Conservation (phyloP, 2,797 vertebrate genomes). For the Semaprochilodus insignis region DNA sequence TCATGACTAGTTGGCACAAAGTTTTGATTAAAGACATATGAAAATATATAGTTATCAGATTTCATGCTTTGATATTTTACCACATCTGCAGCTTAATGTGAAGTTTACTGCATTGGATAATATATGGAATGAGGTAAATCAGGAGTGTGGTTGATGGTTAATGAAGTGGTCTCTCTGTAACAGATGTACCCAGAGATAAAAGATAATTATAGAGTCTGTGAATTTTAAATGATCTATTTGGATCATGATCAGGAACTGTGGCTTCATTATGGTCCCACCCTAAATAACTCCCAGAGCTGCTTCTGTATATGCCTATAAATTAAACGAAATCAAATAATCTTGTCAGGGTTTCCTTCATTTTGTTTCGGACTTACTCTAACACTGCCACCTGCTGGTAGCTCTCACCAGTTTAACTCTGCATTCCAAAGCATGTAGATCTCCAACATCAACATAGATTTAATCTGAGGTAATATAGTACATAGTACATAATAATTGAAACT, state of each 20-base stretch:
- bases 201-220: not conserved
- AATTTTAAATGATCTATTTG: not conserved
- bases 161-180: not conserved
- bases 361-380: conserved; percentile 18
- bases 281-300: not conserved
- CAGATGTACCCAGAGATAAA: not conserved
- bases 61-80: too few relatives aligned
- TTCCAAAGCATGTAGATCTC: too few relatives aligned
- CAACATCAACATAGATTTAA: not conserved
- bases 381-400: conserved; percentile 54
- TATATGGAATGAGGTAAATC: too few relatives aligned
- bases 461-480: not conserved
- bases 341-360: not conserved
- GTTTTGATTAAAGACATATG: too few relatives aligned
- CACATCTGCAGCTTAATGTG: too few relatives aligned
- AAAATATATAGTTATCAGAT: too few relatives aligned
- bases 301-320: not conserved
- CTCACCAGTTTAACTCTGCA: not conserved
- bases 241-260: not conserved
- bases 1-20: too few relatives aligned
- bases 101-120: not conserved
- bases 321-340: not conserved
- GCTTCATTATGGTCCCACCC: not conserved
- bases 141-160: not conserved
- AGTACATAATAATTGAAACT: not conserved